Conservation (phyloP, 2,888 invertebrate genomes). For the Himalopsyche japonica region DNA sequence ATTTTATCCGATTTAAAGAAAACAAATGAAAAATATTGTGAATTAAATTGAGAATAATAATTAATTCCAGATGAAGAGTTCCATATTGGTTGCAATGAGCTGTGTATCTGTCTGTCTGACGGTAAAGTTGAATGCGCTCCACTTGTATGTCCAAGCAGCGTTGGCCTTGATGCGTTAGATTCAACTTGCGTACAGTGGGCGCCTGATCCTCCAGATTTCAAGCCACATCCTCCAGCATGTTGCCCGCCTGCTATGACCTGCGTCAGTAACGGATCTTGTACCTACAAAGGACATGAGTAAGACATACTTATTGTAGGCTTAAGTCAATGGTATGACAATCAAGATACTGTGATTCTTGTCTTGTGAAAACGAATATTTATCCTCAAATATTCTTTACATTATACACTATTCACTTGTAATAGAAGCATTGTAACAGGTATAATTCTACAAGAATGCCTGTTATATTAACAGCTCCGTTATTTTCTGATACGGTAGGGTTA, state of each 20-base stretch:
- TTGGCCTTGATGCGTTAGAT: conserved; percentile 82
- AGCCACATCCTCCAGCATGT: conserved; percentile 75
- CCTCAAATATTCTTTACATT: neutral
- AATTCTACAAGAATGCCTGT: no score
- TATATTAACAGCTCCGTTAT: no score
- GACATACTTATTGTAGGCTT: conserved; percentile 34
- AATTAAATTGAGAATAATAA: neutral
- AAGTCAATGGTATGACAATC: neutral
- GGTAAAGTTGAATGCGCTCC: conserved; percentile 75
- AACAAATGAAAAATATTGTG: no score
- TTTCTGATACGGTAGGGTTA: no score
- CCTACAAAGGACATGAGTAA: conserved; percentile 66
- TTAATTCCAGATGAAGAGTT: conserved; percentile 70
- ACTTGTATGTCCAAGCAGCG: conserved; percentile 81
- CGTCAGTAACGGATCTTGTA: conserved; percentile 80
- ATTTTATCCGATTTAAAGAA: no score
- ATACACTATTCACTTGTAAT: neutral
- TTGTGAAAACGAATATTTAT: neutral
- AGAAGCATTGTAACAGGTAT: no score
- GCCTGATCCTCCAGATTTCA: conserved; percentile 72
- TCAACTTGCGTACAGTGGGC: conserved; percentile 87
- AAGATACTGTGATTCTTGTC: neutral
- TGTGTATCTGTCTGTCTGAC: conserved; percentile 74
- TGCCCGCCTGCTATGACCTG: conserved; percentile 80
- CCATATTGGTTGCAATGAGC: conserved; percentile 79